Evolutionary conservation across 2,113 vertebrate species (phyloP).

Genomic region (Perca flavescens): DNA sequence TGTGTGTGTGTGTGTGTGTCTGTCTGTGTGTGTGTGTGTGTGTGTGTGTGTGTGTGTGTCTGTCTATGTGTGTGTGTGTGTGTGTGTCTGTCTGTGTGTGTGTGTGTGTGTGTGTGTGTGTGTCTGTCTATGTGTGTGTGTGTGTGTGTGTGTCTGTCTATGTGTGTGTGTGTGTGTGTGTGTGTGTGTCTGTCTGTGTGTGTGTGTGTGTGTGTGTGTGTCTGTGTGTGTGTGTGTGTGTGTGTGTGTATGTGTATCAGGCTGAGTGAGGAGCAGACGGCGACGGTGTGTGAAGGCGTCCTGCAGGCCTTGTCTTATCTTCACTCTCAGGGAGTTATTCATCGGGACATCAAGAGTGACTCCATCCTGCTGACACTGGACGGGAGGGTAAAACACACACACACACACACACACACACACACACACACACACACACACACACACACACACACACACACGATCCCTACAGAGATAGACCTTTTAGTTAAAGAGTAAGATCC

Average conservation of each 20-base stretch:
- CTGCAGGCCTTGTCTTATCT: conserved; percentile 92
- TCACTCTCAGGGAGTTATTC: conserved; percentile 93
- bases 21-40: too few species aligned
- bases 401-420: neutral
- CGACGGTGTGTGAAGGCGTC: conserved; percentile 92
- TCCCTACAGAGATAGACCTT: too few species aligned
- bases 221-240: conserved; percentile 13
- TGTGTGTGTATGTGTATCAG: conserved; percentile 70
- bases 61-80: neutral
- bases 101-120: neutral
- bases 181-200: neutral
- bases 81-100: conserved; percentile 80
- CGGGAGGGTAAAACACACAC: conserved; percentile 84
- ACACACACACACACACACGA: too few species aligned
- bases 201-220: neutral
- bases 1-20: too few species aligned
- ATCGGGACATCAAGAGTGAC: conserved; percentile 95
- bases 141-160: conserved; percentile 80
- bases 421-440: neutral
- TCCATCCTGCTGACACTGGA: conserved; percentile 93
- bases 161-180: conserved; percentile 82
- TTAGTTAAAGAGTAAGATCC: too few species aligned
- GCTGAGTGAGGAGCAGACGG: conserved; percentile 93
- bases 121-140: neutral
- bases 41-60: too few species aligned